phyloP scores from a whole-genome alignment of 2,797 vertebrate genomes.

The Channallabes apus region DNA sequence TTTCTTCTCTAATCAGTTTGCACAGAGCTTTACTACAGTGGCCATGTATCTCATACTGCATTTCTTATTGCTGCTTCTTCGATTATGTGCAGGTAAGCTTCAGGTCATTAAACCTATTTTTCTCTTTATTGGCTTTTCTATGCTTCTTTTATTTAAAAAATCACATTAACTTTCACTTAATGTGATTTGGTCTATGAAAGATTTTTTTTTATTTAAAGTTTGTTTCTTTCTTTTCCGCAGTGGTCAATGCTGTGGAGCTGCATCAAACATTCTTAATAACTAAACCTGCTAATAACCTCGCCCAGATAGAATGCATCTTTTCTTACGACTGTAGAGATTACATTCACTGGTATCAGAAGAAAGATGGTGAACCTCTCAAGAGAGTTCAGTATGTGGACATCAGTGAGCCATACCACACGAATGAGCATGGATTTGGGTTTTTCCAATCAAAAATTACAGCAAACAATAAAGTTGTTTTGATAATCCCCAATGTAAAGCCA shows the following conservation, averaged over 20 bases:
- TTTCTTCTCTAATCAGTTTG: background rate
- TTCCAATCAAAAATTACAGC: constrained; percentile 22
- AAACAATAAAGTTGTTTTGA: constrained; percentile 22
- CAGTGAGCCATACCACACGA: rapidly evolving
- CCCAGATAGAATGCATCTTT: constrained; percentile 32
- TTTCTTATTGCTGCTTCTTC: background rate
- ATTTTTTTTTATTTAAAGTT: background rate
- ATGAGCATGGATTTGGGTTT: constrained; percentile 1
- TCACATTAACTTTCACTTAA: background rate
- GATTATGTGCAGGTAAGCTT: background rate
- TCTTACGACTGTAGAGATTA: background rate
- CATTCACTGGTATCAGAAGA: constrained; percentile 56
- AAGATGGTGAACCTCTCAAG: constrained; percentile 33
- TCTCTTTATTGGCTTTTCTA: background rate
- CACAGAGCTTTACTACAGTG: background rate
- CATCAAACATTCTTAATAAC: constrained; percentile 42
- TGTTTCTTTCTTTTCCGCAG: constrained; percentile 14
- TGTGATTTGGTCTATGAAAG: background rate
- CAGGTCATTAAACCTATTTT: background rate
- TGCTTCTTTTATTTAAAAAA: background rate
- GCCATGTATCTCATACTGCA: background rate
- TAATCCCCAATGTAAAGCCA: constrained; percentile 29
- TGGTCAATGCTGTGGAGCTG: constrained; percentile 6
- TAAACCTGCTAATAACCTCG: constrained; percentile 29
- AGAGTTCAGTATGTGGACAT: constrained; percentile 20